These are phyloP conservation scores for Agrotis puta DNA, from an alignment of 2,888 invertebrate species.

Conservation along the genomic window DNA sequence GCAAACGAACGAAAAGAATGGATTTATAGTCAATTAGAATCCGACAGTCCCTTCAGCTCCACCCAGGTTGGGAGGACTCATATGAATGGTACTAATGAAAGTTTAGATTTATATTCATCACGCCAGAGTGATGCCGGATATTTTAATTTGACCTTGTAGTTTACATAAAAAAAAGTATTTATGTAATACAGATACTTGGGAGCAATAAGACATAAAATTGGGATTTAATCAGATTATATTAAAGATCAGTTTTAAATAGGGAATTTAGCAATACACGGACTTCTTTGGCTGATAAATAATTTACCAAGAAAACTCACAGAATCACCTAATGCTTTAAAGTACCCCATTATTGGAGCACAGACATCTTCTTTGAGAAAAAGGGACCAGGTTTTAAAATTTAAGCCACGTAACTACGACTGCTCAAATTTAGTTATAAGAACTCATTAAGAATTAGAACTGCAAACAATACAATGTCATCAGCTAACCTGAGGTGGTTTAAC, in stretches of 20 bases:
- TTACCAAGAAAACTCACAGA: too few species aligned
- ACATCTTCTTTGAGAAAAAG: too few species aligned
- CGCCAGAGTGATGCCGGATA: background rate
- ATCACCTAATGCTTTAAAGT: too few species aligned
- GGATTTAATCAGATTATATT: background rate
- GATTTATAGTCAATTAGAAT: too few species aligned
- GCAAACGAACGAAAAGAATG: too few species aligned
- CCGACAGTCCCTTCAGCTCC: too few species aligned
- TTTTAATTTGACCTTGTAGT: background rate
- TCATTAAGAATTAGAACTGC: too few species aligned
- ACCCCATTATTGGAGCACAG: too few species aligned
- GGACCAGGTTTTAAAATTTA: background rate
- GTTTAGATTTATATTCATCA: background rate
- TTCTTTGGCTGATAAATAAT: background rate
- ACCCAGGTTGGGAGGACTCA: too few species aligned
- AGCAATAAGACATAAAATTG: conserved; percentile 5
- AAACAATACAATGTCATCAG: too few species aligned
- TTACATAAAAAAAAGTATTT: conserved; percentile 23
- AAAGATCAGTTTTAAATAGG: background rate
- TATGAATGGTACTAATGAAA: too few species aligned
- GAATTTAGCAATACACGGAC: background rate
- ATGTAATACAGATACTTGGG: background rate
- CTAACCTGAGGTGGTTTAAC: too few species aligned
- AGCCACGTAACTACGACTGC: background rate
- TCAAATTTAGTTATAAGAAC: background rate